Percentiles rank a stretch among this genome's conserved stretches.
phyloP scores from a whole-genome alignment of 2,888 invertebrate species.

The Alentia gelatinosa region DNA sequence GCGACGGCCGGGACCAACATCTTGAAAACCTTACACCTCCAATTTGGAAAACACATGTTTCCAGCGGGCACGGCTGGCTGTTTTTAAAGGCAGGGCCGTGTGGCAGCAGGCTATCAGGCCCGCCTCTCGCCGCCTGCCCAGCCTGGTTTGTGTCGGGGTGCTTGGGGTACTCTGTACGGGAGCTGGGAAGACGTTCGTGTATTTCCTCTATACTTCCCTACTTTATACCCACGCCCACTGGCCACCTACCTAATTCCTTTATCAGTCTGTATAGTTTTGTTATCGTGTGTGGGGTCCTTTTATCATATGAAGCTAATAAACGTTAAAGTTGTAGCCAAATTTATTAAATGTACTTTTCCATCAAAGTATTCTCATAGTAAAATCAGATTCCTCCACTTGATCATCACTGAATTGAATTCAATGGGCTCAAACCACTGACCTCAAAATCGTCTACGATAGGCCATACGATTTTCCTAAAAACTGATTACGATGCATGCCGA shows the following conservation, averaged over 20 bases:
- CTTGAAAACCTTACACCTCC: conserved; percentile 54
- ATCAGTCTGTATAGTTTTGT: too few relatives aligned
- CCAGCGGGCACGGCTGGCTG: background rate
- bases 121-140: background rate
- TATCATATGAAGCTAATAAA: too few relatives aligned
- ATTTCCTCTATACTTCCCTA: background rate
- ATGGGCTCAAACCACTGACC: too few relatives aligned
- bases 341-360: too few relatives aligned
- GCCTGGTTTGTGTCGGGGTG: background rate
- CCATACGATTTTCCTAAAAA: too few relatives aligned
- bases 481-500: too few relatives aligned
- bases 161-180: background rate
- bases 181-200: background rate
- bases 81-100: background rate
- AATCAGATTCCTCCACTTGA: too few relatives aligned
- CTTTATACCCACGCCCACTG: background rate
- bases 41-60: conserved; percentile 57
- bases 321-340: too few relatives aligned
- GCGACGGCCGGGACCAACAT: background rate
- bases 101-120: background rate
- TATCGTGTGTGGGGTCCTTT: too few relatives aligned
- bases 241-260: background rate
- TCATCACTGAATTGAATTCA: too few relatives aligned
- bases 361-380: too few relatives aligned
- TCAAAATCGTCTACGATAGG: too few relatives aligned